Evolutionary conservation across 2,113 vertebrate species (phyloP).

Genomic region (Phocoena sinus): DNA sequence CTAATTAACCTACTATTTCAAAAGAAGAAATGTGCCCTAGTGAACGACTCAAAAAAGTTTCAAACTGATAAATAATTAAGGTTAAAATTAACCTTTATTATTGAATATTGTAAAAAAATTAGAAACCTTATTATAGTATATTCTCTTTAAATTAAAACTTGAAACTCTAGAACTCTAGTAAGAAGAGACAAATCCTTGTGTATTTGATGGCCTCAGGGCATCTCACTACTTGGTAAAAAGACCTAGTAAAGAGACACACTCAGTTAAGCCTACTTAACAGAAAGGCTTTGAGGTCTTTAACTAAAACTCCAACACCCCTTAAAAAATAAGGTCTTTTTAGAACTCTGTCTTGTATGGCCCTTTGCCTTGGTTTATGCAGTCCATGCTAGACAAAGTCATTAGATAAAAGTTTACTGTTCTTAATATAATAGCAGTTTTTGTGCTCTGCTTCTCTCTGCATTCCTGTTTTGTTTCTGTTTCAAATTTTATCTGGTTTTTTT

Average conservation of each 20-base stretch:
- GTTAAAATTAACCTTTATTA: neutral
- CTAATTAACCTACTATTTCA: neutral
- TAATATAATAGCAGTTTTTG: neutral
- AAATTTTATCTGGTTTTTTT: neutral
- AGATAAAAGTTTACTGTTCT: neutral
- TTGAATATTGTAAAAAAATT: neutral
- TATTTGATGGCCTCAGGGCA: no score
- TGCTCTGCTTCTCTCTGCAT: neutral
- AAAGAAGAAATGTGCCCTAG: neutral
- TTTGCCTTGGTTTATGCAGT: neutral
- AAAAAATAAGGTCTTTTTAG: neutral
- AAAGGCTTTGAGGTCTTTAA: neutral
- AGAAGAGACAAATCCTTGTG: neutral
- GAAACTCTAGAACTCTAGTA: neutral
- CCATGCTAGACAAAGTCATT: neutral
- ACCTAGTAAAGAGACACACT: neutral
- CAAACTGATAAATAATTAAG: neutral
- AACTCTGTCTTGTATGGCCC: accelerated
- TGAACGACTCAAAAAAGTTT: neutral
- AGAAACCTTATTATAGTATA: neutral
- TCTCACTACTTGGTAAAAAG: neutral
- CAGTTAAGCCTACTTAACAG: neutral
- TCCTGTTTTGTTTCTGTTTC: neutral
- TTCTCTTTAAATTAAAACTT: neutral
- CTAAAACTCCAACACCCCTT: neutral